These are phyloP conservation scores for Ellobius talpinus DNA, from an alignment of 2,113 vertebrate genomes.

Conservation along the genomic window DNA sequence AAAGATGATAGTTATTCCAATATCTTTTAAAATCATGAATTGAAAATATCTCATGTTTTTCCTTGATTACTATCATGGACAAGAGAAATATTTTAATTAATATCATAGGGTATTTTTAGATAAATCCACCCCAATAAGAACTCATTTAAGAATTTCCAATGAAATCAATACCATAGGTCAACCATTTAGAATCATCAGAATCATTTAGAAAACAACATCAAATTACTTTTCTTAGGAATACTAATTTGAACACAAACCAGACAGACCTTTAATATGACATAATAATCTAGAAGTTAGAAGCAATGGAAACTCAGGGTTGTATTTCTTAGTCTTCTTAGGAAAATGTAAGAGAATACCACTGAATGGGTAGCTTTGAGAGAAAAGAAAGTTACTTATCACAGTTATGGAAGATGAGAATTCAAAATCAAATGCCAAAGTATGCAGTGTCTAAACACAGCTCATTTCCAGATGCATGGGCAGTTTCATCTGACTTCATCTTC, in stretches of 20 bases:
- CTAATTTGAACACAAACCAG: neutral
- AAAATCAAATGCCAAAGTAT: neutral
- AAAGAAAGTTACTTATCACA: neutral
- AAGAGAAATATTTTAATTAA: neutral
- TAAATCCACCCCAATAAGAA: neutral
- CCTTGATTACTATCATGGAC: neutral
- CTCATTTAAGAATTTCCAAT: neutral
- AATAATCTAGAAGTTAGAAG: neutral
- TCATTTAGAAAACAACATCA: constrained; percentile 5
- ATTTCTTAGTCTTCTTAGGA: neutral
- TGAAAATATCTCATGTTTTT: constrained; percentile 9
- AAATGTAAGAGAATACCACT: neutral
- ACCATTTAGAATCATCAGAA: neutral
- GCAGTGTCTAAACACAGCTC: neutral
- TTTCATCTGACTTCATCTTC: neutral
- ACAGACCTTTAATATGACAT: neutral
- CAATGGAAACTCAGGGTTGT: neutral
- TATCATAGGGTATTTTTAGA: neutral
- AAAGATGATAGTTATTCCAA: neutral
- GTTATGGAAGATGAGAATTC: neutral
- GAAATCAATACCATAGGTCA: neutral
- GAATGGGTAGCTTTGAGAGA: neutral
- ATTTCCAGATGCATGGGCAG: neutral
- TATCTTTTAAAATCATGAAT: neutral
- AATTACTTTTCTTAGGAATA: neutral